These are phyloP conservation scores for Dolomedes plantarius DNA, from an alignment of 2,888 invertebrate species.

Conservation along the genomic window DNA sequence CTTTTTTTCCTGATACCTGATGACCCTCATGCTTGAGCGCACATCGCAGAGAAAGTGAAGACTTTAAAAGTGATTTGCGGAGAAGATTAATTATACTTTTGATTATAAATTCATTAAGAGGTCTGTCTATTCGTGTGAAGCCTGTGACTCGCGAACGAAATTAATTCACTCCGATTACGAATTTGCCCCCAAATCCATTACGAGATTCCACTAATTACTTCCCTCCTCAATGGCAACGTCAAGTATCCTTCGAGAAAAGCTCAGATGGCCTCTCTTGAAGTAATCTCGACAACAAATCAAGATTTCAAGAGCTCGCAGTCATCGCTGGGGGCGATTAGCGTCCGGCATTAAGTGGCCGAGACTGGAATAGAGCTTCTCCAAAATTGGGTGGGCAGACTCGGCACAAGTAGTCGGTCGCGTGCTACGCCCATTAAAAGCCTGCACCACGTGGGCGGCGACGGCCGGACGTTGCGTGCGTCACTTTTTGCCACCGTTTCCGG, in stretches of 20 bases:
- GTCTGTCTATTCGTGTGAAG: too few relatives aligned
- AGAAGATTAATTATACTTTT: too few relatives aligned
- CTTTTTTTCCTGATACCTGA: too few relatives aligned
- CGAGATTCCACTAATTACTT: too few relatives aligned
- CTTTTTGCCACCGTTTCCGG: conserved; percentile 58
- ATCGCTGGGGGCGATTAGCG: conserved; percentile 33
- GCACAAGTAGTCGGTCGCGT: background rate
- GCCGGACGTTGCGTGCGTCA: background rate
- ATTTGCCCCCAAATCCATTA: too few relatives aligned
- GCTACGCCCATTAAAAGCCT: background rate
- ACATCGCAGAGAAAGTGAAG: too few relatives aligned
- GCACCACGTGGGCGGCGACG: background rate
- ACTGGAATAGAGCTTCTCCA: conserved; percentile 3
- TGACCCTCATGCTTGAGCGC: too few relatives aligned
- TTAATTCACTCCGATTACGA: too few relatives aligned
- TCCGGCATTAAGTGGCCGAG: conserved; percentile 38
- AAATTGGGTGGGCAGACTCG: background rate
- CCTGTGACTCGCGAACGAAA: too few relatives aligned
- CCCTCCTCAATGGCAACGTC: too few relatives aligned
- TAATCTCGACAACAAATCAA: conserved; percentile 14
- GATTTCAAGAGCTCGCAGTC: conserved; percentile 6
- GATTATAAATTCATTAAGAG: too few relatives aligned
- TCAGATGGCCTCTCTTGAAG: background rate
- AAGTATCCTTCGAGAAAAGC: background rate
- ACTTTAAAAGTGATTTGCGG: too few relatives aligned